Conservation (phyloP, 2,888 invertebrate genomes). For the Sericinus montela region DNA sequence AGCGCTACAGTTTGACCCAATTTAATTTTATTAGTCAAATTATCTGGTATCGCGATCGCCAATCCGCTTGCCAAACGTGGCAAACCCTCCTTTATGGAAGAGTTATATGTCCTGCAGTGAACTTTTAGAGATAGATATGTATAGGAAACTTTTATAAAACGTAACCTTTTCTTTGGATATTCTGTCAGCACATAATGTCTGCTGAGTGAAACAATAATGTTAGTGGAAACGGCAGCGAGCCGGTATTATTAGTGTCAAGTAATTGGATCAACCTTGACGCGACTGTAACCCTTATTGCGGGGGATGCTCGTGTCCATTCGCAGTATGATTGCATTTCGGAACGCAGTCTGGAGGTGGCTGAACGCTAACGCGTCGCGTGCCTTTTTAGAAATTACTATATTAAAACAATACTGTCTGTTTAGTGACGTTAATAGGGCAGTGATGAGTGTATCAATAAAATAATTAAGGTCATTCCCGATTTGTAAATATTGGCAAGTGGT, state of each 20-base stretch:
- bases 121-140: too few species aligned
- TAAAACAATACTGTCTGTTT: constrained; percentile 16
- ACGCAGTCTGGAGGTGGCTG: constrained; percentile 36
- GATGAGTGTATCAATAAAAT: constrained; percentile 1
- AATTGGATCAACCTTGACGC: constrained; percentile 76
- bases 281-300: constrained; percentile 61
- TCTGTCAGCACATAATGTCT: background rate
- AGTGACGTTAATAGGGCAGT: constrained; percentile 19
- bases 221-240: constrained; percentile 25
- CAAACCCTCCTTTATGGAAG: too few species aligned
- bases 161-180: too few species aligned
- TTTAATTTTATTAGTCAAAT: too few species aligned
- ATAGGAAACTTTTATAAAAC: too few species aligned
- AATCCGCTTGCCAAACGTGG: too few species aligned
- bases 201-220: constrained; percentile 10
- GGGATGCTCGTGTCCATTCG: constrained; percentile 45
- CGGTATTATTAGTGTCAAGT: constrained; percentile 51
- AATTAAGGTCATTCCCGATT: background rate
- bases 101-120: too few species aligned
- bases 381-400: constrained; percentile 1
- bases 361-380: constrained; percentile 24
- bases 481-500: background rate
- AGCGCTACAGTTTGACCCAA: too few species aligned
- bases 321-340: constrained; percentile 50
- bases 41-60: too few species aligned